These are phyloP conservation scores for Eugnorisma glareosa DNA, from an alignment of 2,888 invertebrate species.

Conservation along the genomic window DNA sequence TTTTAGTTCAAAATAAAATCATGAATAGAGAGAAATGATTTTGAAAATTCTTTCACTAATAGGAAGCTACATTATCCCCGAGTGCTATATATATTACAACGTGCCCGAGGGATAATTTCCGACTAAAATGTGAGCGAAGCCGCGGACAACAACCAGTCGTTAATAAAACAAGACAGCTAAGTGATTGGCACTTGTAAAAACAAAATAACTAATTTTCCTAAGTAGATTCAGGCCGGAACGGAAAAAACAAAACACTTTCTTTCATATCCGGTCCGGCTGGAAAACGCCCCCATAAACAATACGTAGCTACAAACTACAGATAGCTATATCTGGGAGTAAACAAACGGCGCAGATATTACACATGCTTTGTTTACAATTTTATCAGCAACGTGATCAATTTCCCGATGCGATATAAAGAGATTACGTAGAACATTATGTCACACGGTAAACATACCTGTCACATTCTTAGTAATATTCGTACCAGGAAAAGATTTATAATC, in stretches of 20 bases:
- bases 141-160: background rate
- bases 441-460: conserved; percentile 54
- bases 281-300: conserved; percentile 48
- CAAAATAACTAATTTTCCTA: conserved; percentile 46
- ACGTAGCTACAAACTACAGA: conserved; percentile 30
- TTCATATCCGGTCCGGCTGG: conserved; percentile 55
- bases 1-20: too few species aligned
- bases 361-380: conserved; percentile 68
- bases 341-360: conserved; percentile 53
- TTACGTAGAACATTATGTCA: conserved; percentile 69
- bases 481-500: conserved; percentile 50
- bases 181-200: conserved; percentile 34
- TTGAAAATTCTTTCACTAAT: too few species aligned
- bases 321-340: conserved; percentile 48
- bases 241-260: conserved; percentile 55
- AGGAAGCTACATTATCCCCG: too few species aligned
- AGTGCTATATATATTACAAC: too few species aligned
- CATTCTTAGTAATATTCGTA: conserved; percentile 58
- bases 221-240: conserved; percentile 42
- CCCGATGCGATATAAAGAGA: conserved; percentile 63
- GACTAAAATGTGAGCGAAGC: too few species aligned
- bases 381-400: conserved; percentile 68
- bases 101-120: too few species aligned
- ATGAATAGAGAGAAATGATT: too few species aligned
- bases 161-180: conserved; percentile 9